Conservation (phyloP, 2,888 invertebrate species). For the Agonopterix alstromeriana region DNA sequence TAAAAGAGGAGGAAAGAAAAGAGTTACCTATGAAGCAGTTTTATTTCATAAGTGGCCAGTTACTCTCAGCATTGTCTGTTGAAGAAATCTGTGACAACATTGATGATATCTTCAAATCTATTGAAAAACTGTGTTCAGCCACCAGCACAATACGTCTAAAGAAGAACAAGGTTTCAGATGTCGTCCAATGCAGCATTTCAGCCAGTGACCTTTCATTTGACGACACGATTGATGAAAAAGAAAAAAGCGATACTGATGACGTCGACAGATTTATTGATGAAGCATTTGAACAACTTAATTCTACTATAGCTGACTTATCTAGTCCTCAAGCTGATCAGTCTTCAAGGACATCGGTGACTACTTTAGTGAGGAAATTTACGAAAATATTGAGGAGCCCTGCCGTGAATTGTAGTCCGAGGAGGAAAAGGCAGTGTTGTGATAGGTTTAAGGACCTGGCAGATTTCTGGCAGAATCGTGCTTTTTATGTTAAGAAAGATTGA, state of each 20-base stretch:
- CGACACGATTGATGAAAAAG: constrained; percentile 34
- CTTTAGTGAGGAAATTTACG: constrained; percentile 54
- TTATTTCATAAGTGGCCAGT: constrained; percentile 46
- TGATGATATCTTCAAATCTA: constrained; percentile 59
- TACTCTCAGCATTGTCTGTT: constrained; percentile 52
- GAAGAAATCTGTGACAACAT: constrained; percentile 58
- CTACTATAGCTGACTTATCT: constrained; percentile 32
- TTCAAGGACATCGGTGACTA: constrained; percentile 49
- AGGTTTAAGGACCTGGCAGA: constrained; percentile 56
- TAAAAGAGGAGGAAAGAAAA: constrained; percentile 24
- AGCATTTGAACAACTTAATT: constrained; percentile 48
- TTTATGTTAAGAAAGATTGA: constrained; percentile 1
- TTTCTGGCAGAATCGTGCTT: constrained; percentile 45
- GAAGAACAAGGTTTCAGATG: constrained; percentile 38
- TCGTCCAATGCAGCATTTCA: constrained; percentile 56
- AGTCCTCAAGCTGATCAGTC: constrained; percentile 24
- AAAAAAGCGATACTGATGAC: constrained; percentile 34
- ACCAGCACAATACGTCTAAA: constrained; percentile 38
- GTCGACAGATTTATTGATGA: constrained; percentile 58
- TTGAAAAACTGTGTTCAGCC: constrained; percentile 49
- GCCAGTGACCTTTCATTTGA: constrained; percentile 50
- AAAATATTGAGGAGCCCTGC: constrained; percentile 39
- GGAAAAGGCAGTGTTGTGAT: constrained; percentile 42
- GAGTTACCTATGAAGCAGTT: constrained; percentile 36
- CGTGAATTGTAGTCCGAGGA: constrained; percentile 37